Conservation (phyloP, 2,888 invertebrate genomes). For the Stenichneumon culpator region DNA sequence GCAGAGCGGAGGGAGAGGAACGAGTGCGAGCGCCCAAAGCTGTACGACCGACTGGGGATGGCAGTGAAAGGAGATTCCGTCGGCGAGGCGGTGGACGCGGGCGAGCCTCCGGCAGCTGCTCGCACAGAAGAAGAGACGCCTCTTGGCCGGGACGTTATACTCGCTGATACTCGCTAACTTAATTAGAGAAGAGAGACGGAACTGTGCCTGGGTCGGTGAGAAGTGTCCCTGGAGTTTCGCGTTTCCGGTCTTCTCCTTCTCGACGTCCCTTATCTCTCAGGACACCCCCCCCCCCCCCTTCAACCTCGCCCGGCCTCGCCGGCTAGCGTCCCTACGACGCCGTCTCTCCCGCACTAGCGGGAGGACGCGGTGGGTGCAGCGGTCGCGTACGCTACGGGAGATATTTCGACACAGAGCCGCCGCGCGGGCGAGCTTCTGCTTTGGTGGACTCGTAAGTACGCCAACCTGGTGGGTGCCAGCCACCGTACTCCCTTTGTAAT, state of each 20-base stretch:
- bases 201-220: constrained; percentile 55
- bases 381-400: background rate
- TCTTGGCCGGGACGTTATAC: constrained; percentile 37
- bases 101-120: constrained; percentile 22
- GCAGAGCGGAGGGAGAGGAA: background rate
- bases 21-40: constrained; percentile 3
- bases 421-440: background rate
- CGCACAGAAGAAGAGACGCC: constrained; percentile 44
- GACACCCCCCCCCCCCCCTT: background rate
- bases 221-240: constrained; percentile 65
- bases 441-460: constrained; percentile 40
- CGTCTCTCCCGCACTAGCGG: background rate
- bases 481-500: constrained; percentile 76
- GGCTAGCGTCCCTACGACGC: no score
- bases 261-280: constrained; percentile 13
- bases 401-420: background rate
- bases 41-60: background rate
- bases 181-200: constrained; percentile 67
- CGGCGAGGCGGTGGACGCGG: constrained; percentile 50
- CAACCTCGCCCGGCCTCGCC: background rate
- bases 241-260: constrained; percentile 61
- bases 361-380: background rate
- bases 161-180: constrained; percentile 68
- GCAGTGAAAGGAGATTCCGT: constrained; percentile 64
- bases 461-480: constrained; percentile 47